Evolutionary conservation across 2,797 vertebrate genomes (phyloP), one percentile per base, ranked within the genome.

Genomic region (Enteromius anoplus): DNA sequence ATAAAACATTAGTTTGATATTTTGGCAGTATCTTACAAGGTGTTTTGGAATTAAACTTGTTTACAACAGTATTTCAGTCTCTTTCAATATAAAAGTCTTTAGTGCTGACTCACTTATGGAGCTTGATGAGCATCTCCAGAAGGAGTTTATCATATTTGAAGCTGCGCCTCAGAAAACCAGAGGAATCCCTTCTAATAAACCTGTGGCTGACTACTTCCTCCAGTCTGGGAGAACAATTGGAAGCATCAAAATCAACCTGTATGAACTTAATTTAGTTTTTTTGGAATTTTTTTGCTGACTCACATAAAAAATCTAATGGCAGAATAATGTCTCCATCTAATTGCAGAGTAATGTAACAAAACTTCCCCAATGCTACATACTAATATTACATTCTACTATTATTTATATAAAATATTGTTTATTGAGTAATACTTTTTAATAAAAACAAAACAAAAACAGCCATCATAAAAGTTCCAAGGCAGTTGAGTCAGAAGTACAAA

Each of bases 111-210:
- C 19, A 21, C 51, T 53, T 37, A 34, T 99, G 93, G 97, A 99
- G 92, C 94, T 99, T 89, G 97, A 99, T 1, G 97, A 99, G 86
- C 97, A 98, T 92, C 95, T 98, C 90, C 97, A 98, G 92, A 96
- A 97, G 87, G 97, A 98, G 75, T 98, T 99, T 92, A 98, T 98
- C 91, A 99, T 98, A 88, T 98, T 98, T 5, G 97, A 99, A 91
- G 97, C 97, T 0, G 97, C 97, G 0, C 97, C 97, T 1, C 97
- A 99, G 89, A 97, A 99, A 92, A 98, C 97, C 51, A 94, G 97
- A 87, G 97, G 97, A 34, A 97, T 99, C 92, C 97, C 97, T 82
- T 97, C 97, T 87, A 99, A 99, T 93, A 99, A 99, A 88, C 97
- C 97, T 0, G 97, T 98, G 87, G 97, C 97, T 0, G 97, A 99